Base-by-base conservation (phyloP, 2,797 vertebrate species). In the Crax fasciolata region DNA sequence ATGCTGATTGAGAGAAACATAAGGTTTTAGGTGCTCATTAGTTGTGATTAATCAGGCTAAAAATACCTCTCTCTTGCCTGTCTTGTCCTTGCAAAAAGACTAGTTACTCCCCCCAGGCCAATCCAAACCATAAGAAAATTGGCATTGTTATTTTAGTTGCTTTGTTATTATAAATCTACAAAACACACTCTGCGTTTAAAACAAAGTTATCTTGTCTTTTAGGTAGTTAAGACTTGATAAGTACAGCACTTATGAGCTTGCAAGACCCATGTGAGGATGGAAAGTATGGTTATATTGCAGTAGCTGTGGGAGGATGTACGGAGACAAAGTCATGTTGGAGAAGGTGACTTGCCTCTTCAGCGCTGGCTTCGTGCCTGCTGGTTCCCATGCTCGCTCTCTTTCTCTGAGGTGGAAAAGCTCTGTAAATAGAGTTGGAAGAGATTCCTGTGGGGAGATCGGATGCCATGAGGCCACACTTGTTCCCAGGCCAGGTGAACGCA, bases 41-140 rank as follows among this genome's bases (percentile, higher is more conserved):
- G 85, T 86, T 94, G 95, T 95, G 94, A 95, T 96, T 94, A 92
- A 95, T 93, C 39, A 80, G 46, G 44, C 70, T 91, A 86, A 89
- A 91, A 92, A 87, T 86, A 35, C 19, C 79, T 27, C 18, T 92
- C 77, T 68, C 58, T 85, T 79, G 46, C 39, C 35, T 48, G 73
- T 58, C 77, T 72, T 81, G 46, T 84, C 48, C 73, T 71, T 21
- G 21, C 80, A 93, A 91, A 86, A 92, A 68, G 46, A 63, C 51
- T 83, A 48, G 52, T 85, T 67, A 30, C 16, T 7, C 10, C 39
- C 13, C 5, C 5, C 12, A 4, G 5, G 3, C 10, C 14, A 7
- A 23, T 20, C 21, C 55, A 89, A 87, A 84, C 13, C 6, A 35
- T 38, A 20, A 81, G 35, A 46, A 39, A 55, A 21, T 2, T 54